Evolutionary conservation across 2,113 vertebrate genomes (phyloP).

Genomic region (Lampris incognitus): DNA sequence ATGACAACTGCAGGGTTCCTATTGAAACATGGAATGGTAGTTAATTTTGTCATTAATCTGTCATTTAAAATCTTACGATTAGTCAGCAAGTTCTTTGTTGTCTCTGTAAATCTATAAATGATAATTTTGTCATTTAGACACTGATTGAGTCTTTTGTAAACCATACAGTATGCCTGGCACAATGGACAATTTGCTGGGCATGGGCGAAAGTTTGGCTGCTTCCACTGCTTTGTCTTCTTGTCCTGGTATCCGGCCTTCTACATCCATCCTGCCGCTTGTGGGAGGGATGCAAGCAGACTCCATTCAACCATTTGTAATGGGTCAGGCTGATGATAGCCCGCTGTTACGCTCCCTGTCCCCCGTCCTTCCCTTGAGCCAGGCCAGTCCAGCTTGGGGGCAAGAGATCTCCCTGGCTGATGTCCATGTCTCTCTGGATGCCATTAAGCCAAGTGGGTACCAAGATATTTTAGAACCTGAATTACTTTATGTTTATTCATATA

Average conservation of each 20-base stretch:
- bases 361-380: slow-evolving; percentile 73
- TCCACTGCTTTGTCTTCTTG: slow-evolving; percentile 21
- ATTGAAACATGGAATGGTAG: too few relatives aligned
- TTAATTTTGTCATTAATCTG: too few relatives aligned
- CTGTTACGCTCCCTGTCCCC: slow-evolving; percentile 82
- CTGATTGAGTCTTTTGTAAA: slow-evolving; percentile 31
- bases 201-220: slow-evolving; percentile 3
- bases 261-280: slow-evolving; percentile 67
- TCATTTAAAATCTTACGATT: not conserved
- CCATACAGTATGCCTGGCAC: slow-evolving; percentile 71
- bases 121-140: not conserved
- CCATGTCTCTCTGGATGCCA: slow-evolving; percentile 90
- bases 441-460: slow-evolving; percentile 91
- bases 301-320: slow-evolving; percentile 35
- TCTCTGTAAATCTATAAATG: too few relatives aligned
- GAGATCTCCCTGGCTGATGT: slow-evolving; percentile 88
- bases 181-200: slow-evolving; percentile 55
- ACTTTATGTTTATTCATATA: not conserved
- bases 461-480: not conserved
- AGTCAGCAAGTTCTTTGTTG: too few relatives aligned
- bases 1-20: too few relatives aligned
- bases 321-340: slow-evolving; percentile 78
- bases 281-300: slow-evolving; percentile 59
- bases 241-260: slow-evolving; percentile 9
- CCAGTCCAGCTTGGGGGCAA: slow-evolving; percentile 78